Base-by-base conservation (phyloP, 2,113 vertebrate genomes). In the Columba livia region DNA sequence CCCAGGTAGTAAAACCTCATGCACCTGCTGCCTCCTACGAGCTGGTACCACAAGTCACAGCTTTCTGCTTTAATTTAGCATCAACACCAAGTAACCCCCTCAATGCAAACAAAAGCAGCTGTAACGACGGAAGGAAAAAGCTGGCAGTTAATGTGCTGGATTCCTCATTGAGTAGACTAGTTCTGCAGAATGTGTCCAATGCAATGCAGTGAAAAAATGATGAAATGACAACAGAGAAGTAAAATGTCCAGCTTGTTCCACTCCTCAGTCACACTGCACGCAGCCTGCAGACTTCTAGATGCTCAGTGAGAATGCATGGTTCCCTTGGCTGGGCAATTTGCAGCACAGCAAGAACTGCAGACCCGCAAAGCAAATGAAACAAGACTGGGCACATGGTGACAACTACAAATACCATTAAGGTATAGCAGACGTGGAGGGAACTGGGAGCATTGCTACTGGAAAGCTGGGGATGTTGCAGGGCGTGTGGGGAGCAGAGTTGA, bases 271-370 rank as follows among this genome's bases (percentile, higher is more conserved):
- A 12, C 61, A 16, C 17, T 11, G 19, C 81, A 38, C 1, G 1
- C 11, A 47, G 23, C 0, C 48, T 71, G 48, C 67, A 61, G 32
- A 15, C 5, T 24, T 62, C 26, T 29, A 65, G 61, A 70, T 67
- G 79, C 53, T 65, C 34, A 12, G 15, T 4, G 66, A 53, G 61
- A 70, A 2, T 9, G 28, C 0, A 0, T 7, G 10, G 10, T 25
- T 47, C 12, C 31, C 2, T 7, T 36, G 18, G 36, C 51, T 53
- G 64, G 29, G 9, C 32, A 28, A 11, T n/a, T 50, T 2, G 5
- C 38, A 64, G 65, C 54, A 57, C 38, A 48, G 53, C 48, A 64
- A 51, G 42, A 31, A 29, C 5, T 14, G 25, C 20, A 69, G 44
- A 42, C 16, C 3, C 48, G 50, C 42, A 51, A 17, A 38, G 26